Evolutionary conservation across 2,113 vertebrate genomes (phyloP), one percentile per base, ranked within the genome.

Genomic region (Irena cyanogastra): DNA sequence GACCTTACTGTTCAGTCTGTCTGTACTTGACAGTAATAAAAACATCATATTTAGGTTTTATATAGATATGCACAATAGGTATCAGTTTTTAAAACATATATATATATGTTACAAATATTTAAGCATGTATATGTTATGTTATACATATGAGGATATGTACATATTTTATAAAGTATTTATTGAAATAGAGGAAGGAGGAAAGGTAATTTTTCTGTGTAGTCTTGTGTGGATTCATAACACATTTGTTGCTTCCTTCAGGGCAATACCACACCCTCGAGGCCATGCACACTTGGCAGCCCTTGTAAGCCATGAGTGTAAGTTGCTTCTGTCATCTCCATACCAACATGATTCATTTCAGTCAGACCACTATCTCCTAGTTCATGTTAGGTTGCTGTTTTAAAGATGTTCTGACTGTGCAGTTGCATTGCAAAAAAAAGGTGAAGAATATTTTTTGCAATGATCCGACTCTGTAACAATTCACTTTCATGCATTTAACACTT

Each of bases 241-340:
- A 2, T 71, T 52, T 56, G 60, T 83, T 96, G 39, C 77, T 96
- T 74, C 59, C 87, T 96, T 87, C 94, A 99, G 99, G 97, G 99
- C 99, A 71, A 99, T 99, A 88, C 99, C 99, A 31, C 99, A 99
- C 85, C 99, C 99, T 54, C 98, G 99, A 97, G 99, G 99, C 79
- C 99, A 99, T 5, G 99, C 99, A 37, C 99, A 99, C 90, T 96
- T 99, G 63, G 99, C 99, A 78, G 99, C 99, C 37, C 98, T 99
- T 12, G 98, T 99, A 80, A 99, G 98, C 97, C 99, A 99, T 56
- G 99, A 99, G 81, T 98, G 99, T 99, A 98, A 99, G 99, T 95
- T 86, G 42, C 70, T 91, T 77, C 60, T 93, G 7, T 87, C 20
- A 47, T 71, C 75, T 96, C 78, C 27, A 3, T 11, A 11, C 1